phyloP scores from a whole-genome alignment of 2,888 invertebrate species.

The Eilema depressum region DNA sequence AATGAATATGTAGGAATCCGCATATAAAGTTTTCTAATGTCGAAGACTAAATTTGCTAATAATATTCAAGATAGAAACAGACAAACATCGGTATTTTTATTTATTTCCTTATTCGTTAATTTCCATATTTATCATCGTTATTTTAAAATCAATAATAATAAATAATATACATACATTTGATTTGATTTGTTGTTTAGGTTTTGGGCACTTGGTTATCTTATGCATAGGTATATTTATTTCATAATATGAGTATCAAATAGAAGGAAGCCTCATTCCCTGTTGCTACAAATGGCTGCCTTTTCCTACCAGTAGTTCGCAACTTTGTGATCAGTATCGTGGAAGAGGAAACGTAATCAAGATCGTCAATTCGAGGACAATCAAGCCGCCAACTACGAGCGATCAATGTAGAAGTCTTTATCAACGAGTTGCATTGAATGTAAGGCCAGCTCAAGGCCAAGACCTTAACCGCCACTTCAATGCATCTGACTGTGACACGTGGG shows the following conservation, averaged over 20 bases:
- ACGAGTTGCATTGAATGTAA: slow-evolving; percentile 26
- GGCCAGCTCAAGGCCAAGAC: slow-evolving; percentile 42
- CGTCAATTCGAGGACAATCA: slow-evolving; percentile 35
- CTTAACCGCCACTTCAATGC: slow-evolving; percentile 35
- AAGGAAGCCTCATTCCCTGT: neutral
- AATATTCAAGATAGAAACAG: slow-evolving; percentile 8
- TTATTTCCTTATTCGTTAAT: slow-evolving; percentile 5
- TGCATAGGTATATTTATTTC: neutral
- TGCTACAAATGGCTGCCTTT: neutral
- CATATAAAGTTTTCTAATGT: neutral
- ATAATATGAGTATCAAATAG: neutral
- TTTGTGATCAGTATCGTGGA: neutral
- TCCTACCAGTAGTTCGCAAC: neutral
- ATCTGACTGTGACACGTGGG: slow-evolving; percentile 14
- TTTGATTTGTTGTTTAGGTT: slow-evolving; percentile 1
- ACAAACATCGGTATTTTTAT: slow-evolving; percentile 3
- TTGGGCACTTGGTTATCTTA: neutral
- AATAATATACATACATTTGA: neutral
- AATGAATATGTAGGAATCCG: neutral
- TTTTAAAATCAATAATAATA: slow-evolving; percentile 5
- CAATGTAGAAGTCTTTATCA: slow-evolving; percentile 41
- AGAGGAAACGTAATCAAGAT: slow-evolving; percentile 9
- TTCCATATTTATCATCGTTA: slow-evolving; percentile 8
- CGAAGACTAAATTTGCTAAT: slow-evolving; percentile 1
- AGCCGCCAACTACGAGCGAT: slow-evolving; percentile 8